Evolutionary conservation across 2,888 invertebrate genomes (phyloP).

Genomic region (Molanna angustata): DNA sequence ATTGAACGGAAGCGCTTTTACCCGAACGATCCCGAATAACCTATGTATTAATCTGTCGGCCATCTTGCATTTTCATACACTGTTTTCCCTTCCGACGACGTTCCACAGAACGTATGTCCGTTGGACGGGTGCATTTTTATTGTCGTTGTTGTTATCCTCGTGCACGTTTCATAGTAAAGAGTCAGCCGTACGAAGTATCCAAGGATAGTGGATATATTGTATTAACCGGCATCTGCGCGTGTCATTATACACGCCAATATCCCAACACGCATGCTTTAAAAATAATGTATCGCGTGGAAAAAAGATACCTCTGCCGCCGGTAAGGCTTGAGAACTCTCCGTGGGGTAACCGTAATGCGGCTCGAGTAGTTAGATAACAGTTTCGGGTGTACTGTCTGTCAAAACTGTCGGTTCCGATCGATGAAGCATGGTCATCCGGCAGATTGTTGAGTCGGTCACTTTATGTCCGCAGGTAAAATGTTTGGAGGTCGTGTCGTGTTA

Average conservation of each 20-base stretch:
- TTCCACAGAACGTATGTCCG: no score
- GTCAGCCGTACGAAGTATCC: no score
- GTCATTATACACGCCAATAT: conserved; percentile 7
- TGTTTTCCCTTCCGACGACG: no score
- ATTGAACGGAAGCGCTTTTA: conserved; percentile 1
- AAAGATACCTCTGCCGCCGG: no score
- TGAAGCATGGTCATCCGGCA: conserved; percentile 12
- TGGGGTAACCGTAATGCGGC: conserved; percentile 7
- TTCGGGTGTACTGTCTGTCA: conserved; percentile 4
- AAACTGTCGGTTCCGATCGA: conserved; percentile 18
- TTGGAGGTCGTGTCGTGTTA: background rate
- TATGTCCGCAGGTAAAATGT: no score
- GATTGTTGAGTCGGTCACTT: no score
- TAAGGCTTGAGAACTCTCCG: conserved; percentile 9
- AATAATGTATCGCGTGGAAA: conserved; percentile 15
- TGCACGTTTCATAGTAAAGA: no score
- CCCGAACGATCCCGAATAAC: conserved; percentile 38
- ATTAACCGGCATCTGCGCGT: conserved; percentile 13
- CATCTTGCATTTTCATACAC: conserved; percentile 19
- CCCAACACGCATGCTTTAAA: conserved; percentile 19
- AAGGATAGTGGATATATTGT: background rate
- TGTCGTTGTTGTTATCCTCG: no score
- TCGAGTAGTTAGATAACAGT: conserved; percentile 19
- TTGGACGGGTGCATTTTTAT: no score
- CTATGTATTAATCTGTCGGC: conserved; percentile 18